Evolutionary conservation across 2,113 vertebrate genomes (phyloP).

Genomic region (Dermatemys mawii): DNA sequence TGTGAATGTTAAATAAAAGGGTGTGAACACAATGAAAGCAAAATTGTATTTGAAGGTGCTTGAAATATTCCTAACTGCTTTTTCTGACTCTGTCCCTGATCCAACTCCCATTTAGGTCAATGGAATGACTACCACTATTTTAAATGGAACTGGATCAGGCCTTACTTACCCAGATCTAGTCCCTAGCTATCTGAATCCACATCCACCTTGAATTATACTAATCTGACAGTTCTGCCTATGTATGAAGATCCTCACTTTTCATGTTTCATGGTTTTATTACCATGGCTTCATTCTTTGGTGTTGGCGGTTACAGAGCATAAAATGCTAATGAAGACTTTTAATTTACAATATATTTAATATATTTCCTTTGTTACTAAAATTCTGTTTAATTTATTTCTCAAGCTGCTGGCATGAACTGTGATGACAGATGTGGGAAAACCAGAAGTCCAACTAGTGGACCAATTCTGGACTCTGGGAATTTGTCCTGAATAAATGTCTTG

Average conservation of each 20-base stretch:
- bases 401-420: neutral
- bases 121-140: slow-evolving; percentile 46
- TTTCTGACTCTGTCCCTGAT: neutral
- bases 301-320: neutral
- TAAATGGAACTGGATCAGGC: neutral
- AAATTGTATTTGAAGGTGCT: neutral
- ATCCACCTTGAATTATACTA: neutral
- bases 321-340: neutral
- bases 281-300: neutral
- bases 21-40: too few species aligned
- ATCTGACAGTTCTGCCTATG: neutral
- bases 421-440: slow-evolving; percentile 1
- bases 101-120: slow-evolving; percentile 28
- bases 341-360: neutral
- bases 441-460: neutral
- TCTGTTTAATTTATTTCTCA: neutral
- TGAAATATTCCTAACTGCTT: neutral
- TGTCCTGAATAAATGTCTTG: neutral
- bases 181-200: neutral
- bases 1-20: neutral
- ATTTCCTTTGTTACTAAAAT: slow-evolving; percentile 3
- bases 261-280: neutral
- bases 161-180: neutral
- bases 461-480: neutral
- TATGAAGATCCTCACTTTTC: neutral